phyloP scores from a whole-genome alignment of 2,888 invertebrate species.

The Venusia cambrica region DNA sequence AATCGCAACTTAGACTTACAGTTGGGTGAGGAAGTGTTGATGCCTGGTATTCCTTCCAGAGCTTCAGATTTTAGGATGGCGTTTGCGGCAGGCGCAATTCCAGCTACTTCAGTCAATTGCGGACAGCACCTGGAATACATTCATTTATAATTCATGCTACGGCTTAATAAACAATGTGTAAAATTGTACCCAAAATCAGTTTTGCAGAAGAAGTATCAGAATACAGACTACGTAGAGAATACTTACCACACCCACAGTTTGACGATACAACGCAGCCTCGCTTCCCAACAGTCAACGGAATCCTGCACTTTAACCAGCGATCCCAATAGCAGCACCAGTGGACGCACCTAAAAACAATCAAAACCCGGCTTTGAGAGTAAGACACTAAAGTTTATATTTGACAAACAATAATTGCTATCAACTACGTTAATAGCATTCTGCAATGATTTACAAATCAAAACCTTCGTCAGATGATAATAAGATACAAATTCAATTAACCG shows the following conservation, averaged over 20 bases:
- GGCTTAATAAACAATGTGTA: too few species aligned
- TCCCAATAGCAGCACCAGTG: constrained; percentile 93
- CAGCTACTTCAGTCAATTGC: constrained; percentile 71
- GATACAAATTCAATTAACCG: constrained; percentile 47
- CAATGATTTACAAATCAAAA: not conserved
- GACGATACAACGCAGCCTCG: constrained; percentile 93
- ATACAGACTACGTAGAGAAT: too few species aligned
- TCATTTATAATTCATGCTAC: too few species aligned
- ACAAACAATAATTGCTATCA: too few species aligned
- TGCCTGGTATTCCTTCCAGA: constrained; percentile 62
- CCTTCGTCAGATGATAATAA: not conserved
- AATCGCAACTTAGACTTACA: too few species aligned
- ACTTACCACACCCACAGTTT: constrained; percentile 86
- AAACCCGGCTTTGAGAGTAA: not conserved
- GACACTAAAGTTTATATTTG: not conserved
- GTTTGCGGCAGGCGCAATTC: constrained; percentile 64
- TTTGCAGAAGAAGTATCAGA: too few species aligned
- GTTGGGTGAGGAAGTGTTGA: constrained; percentile 67
- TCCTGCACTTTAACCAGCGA: constrained; percentile 95
- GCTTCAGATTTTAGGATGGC: constrained; percentile 64
- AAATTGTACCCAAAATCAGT: too few species aligned
- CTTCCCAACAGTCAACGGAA: constrained; percentile 93
- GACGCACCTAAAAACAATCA: constrained; percentile 82
- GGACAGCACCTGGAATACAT: constrained; percentile 77
- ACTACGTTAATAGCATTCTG: too few species aligned